Conservation (phyloP, 2,797 vertebrate species). For the Pyrrhura leucotis region DNA sequence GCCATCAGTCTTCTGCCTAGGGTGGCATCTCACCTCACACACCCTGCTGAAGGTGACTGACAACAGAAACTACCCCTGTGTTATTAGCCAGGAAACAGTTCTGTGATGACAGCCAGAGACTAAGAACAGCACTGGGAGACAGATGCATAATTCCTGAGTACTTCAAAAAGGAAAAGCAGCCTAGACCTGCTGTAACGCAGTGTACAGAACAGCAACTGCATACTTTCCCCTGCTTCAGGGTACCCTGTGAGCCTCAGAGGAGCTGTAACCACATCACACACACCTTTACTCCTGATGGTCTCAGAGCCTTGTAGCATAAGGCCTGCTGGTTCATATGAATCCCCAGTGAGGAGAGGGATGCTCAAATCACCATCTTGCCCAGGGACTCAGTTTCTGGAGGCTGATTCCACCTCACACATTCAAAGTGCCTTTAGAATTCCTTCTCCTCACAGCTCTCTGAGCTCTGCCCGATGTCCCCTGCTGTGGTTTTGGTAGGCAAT, state of each 20-base stretch:
- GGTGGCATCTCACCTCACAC: background rate
- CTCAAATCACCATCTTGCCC: background rate
- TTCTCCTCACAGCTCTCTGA: background rate
- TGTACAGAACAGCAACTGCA: background rate
- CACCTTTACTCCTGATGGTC: background rate
- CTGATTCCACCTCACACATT: background rate
- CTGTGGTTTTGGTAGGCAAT: background rate
- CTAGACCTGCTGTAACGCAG: background rate
- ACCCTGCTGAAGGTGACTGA: background rate
- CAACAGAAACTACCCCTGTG: background rate
- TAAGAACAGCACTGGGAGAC: background rate
- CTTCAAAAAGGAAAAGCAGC: background rate
- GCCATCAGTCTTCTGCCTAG: background rate
- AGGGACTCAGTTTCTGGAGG: background rate
- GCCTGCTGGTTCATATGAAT: background rate
- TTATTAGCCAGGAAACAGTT: background rate
- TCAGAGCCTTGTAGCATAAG: background rate
- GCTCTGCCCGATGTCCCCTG: rapidly evolving
- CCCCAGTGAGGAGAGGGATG: background rate
- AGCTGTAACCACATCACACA: background rate
- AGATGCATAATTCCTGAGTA: background rate
- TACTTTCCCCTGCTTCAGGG: background rate
- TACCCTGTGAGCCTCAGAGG: background rate
- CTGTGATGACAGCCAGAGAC: background rate
- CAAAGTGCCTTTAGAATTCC: background rate